Base-by-base conservation (phyloP, 2,113 vertebrate genomes). In the Saguinus midas region DNA sequence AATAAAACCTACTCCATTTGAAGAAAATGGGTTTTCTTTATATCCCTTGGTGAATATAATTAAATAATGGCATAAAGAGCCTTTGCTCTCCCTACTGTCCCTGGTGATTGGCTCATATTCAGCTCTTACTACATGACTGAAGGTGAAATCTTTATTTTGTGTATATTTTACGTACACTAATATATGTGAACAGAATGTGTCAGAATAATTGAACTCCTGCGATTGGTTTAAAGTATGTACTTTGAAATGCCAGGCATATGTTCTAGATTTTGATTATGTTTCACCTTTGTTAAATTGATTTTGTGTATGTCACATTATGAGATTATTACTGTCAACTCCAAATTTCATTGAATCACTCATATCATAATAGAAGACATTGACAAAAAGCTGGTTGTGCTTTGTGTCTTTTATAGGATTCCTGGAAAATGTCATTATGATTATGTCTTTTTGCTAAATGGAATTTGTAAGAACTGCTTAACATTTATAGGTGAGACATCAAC, bases 211-310 rank as follows among this genome's bases (percentile, higher is more conserved):
- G 76, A 32, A 64, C 25, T 80, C 27, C 50, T 48, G 25, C 75
- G 57, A 80, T 86, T 57, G 37, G 75, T 52, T 87, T 72, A 20
- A 90, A 92, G 70, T 64, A 37, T 87, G 37, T 43, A 40, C 37
- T 92, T 97, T 96, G 91, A 61, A 92, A 95, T 84, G 70, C 48
- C 61, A 94, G 76, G 64, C 87, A 48, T 92, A 82, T 73, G 73
- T 13, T 96, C 66, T 81, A 84, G 72, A 90, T 88, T 95, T 82
- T 96, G 82, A 90, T 84, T 95, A 96, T 68, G 20, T 94, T 72
- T 89, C 29, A 93, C 61, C 43, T 95, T 94, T 87, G 61, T 89
- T 96, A 80, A 95, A 97, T 73, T 91, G 94, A 95, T 93, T 82
- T 95, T 72, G 81, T 72, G 4, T 79, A 50, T 90, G 64, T 80